Base-by-base conservation (phyloP, 35 echinoderm and acorn worm species). In the Ptychodera flava region DNA sequence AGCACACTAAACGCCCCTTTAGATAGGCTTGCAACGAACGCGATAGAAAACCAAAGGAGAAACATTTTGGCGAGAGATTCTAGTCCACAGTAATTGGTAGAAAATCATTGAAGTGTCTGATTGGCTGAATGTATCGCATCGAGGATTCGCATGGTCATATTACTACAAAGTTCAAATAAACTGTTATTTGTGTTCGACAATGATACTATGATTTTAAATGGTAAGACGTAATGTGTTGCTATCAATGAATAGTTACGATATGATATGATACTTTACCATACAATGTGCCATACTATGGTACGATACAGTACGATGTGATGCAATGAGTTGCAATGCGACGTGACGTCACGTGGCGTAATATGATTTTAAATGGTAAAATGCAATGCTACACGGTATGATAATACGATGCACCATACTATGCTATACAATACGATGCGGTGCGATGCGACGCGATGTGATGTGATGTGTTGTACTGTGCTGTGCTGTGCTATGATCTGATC, bases 251-350 rank as follows among this genome's bases (percentile, higher is more conserved):
- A 16, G 76, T 16, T 77, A 77, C n/a, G 76, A 77, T 77, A 77
- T 77, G 76, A 77, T 77, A 77, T 77, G 76, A 77, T 77, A 77
- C n/a, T 15, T 16, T 77, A 77, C n/a, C 15, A 77, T 77, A 77
- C n/a, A n/a, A 77, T 77, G n/a, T 77, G 76, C 15, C n/a, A 77
- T 77, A n/a, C 15, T 77, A 77, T 77, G 76, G n/a, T 77, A 77
- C n/a, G 76, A 77, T 77, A 77, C n/a, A n/a, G n/a, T 77, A 77
- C n/a, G 76, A 77, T 77, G n/a, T 77, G 76, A 77, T 77, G n/a
- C n/a, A n/a, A 77, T 77, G n/a, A 16, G 76, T 16, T 77, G n/a
- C n/a, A n/a, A 77, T 77, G n/a, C n/a, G 76, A 77, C n/a, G n/a
- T 77, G 76, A 77, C n/a, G n/a, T 77, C 15, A 77, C n/a, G n/a